A percentile compares a stretch with the other conserved stretches of the same genome.
phyloP scores from a whole-genome alignment of 2,888 invertebrate species.

The Harpagoxenus sublaevis region DNA sequence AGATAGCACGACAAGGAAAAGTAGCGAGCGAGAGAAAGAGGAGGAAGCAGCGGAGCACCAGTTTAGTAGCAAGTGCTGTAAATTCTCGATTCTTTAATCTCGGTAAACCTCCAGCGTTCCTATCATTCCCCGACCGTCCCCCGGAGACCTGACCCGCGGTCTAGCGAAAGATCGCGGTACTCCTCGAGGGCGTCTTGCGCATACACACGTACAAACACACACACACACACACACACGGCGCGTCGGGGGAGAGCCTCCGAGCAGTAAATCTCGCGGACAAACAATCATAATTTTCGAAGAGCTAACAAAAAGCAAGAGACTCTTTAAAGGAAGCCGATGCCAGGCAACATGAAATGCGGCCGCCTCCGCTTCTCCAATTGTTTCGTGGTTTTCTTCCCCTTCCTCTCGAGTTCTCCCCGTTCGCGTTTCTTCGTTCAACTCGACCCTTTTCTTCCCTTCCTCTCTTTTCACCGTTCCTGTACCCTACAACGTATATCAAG shows the following conservation, averaged over 20 bases:
- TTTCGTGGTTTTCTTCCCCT: constrained; percentile 82
- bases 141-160: constrained; percentile 33
- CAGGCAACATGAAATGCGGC: constrained; percentile 83
- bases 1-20: constrained; percentile 65
- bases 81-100: constrained; percentile 83
- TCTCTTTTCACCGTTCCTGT: background rate
- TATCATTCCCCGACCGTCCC: constrained; percentile 38
- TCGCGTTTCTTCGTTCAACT: constrained; percentile 22
- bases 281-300: constrained; percentile 86
- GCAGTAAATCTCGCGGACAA: constrained; percentile 85
- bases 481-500: constrained; percentile 17
- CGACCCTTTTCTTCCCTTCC: constrained; percentile 41
- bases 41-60: constrained; percentile 35
- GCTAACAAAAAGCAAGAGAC: constrained; percentile 81
- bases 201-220: background rate
- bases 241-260: constrained; percentile 72
- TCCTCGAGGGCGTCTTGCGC: constrained; percentile 63
- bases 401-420: constrained; percentile 50
- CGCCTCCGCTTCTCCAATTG: constrained; percentile 85
- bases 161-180: constrained; percentile 59
- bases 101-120: constrained; percentile 74
- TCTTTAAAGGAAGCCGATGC: constrained; percentile 85
- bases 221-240: constrained; percentile 51
- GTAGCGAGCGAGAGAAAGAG: constrained; percentile 18
- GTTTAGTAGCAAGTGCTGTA: constrained; percentile 77